A percentile compares a stretch with the other conserved stretches of the same genome.
Evolutionary conservation across 2,797 vertebrate genomes (phyloP).

Genomic region (Myotis findleyi): DNA sequence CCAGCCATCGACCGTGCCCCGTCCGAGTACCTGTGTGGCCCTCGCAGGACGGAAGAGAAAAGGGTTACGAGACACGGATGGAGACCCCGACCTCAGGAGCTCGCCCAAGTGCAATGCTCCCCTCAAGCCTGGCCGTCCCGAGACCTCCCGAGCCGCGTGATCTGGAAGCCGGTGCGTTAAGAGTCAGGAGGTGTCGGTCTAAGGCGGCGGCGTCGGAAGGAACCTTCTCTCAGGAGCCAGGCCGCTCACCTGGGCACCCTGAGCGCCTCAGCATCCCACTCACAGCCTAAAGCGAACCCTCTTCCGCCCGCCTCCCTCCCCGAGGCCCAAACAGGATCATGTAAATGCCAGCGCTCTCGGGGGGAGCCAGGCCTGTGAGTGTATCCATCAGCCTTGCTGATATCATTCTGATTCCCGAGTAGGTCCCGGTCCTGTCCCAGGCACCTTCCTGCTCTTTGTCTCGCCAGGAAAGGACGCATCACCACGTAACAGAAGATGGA

Average conservation of each 20-base stretch:
- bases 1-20: background rate
- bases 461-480: background rate
- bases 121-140: background rate
- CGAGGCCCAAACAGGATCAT: background rate
- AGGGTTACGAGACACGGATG: background rate
- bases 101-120: background rate
- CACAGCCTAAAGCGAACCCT: background rate
- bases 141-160: background rate
- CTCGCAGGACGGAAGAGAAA: background rate
- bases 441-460: slow-evolving; percentile 35
- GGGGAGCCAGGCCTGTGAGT: background rate
- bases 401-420: background rate
- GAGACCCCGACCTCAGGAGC: background rate
- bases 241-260: background rate
- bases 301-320: no score
- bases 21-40: background rate
- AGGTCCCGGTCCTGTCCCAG: background rate
- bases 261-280: background rate
- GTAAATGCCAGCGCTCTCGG: slow-evolving; percentile 20
- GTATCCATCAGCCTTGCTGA: background rate
- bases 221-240: background rate
- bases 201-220: background rate
- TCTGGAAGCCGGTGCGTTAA: background rate
- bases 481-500: slow-evolving; percentile 40
- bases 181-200: background rate